Conservation (phyloP, 2,888 invertebrate species). For the Tenthredo mesomela region DNA sequence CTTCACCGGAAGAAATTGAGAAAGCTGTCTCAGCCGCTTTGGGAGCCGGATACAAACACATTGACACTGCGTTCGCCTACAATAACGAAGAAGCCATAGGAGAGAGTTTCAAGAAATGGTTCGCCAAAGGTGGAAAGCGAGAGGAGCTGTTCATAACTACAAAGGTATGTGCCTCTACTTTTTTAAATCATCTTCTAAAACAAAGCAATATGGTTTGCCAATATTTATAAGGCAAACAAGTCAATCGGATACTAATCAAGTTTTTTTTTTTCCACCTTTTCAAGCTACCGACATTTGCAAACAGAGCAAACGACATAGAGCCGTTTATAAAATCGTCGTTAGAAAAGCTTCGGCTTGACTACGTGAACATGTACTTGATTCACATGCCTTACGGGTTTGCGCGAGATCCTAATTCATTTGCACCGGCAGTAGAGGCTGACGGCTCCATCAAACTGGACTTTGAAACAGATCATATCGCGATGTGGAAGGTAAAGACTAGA, state of each 20-base stretch:
- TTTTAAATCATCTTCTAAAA: background rate
- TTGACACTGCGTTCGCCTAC: slow-evolving; percentile 90
- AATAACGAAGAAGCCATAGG: slow-evolving; percentile 89
- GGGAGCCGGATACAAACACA: slow-evolving; percentile 86
- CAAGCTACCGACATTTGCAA: slow-evolving; percentile 86
- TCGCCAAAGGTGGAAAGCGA: slow-evolving; percentile 82
- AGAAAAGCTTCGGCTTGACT: slow-evolving; percentile 82
- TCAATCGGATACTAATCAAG: background rate
- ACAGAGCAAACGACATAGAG: slow-evolving; percentile 84
- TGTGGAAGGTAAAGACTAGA: slow-evolving; percentile 85
- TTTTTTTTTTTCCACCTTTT: background rate
- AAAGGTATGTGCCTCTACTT: slow-evolving; percentile 82
- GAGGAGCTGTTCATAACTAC: slow-evolving; percentile 89
- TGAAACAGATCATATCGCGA: slow-evolving; percentile 83
- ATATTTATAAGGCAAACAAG: background rate
- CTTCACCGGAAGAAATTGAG: slow-evolving; percentile 83
- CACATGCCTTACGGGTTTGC: slow-evolving; percentile 87
- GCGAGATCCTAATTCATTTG: slow-evolving; percentile 80
- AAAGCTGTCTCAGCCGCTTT: slow-evolving; percentile 83
- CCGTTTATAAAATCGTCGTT: slow-evolving; percentile 84
- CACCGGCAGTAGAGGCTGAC: slow-evolving; percentile 80
- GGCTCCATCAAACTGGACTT: slow-evolving; percentile 83
- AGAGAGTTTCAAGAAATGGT: slow-evolving; percentile 83
- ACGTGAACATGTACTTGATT: slow-evolving; percentile 89
- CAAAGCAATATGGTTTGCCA: no score